Conservation (phyloP, 1,140 invertebrate genomes). For the Saccostrea glomerata region DNA sequence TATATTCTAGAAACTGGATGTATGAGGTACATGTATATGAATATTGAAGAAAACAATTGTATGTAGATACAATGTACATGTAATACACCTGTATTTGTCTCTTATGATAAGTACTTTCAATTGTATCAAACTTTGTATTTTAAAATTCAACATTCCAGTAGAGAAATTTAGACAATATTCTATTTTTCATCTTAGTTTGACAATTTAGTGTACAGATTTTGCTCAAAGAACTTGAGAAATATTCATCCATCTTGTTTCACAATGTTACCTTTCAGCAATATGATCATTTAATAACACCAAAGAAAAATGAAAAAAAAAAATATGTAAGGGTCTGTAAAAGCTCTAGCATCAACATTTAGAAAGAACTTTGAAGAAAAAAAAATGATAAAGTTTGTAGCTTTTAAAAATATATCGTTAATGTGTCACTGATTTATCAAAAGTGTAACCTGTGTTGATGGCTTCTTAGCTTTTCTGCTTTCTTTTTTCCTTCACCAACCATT, state of each 20-base stretch:
- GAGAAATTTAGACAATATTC: conserved; percentile 9
- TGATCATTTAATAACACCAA: not conserved
- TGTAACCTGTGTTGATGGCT: not conserved
- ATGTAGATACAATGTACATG: not conserved
- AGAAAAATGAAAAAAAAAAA: not conserved
- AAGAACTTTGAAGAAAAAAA: not conserved
- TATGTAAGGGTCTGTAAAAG: not conserved
- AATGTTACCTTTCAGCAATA: not conserved
- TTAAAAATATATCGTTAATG: not conserved
- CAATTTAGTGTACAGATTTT: conserved; percentile 28
- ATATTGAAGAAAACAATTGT: not conserved
- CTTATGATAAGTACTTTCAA: not conserved
- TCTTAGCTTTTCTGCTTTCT: not conserved
- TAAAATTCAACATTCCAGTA: conserved; percentile 19
- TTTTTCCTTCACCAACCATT: not conserved
- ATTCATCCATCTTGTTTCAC: not conserved
- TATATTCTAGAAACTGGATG: not conserved
- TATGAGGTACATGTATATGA: not conserved
- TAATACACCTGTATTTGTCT: not conserved
- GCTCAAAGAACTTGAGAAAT: conserved; percentile 6
- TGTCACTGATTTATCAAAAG: not conserved
- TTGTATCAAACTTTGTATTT: not conserved
- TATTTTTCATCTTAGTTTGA: conserved; percentile 16
- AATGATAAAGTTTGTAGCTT: not conserved
- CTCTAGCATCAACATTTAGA: not conserved